Percentiles rank a stretch among this genome's conserved stretches.
Evolutionary conservation across 2,797 vertebrate species (phyloP).

Genomic region (Alca torda): DNA sequence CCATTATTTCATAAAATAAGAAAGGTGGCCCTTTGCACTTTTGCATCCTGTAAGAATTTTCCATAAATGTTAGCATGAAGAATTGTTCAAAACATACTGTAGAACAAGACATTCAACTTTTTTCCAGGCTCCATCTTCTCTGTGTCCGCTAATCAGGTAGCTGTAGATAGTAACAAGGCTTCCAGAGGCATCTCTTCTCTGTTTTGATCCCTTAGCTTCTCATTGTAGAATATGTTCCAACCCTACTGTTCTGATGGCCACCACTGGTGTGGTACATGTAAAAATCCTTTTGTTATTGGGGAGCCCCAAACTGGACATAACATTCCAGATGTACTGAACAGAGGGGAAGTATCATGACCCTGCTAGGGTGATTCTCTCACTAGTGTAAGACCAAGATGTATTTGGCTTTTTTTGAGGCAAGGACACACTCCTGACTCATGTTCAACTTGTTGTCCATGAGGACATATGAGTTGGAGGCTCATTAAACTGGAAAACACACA

Average conservation of each 20-base stretch:
- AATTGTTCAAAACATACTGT: background rate
- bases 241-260: background rate
- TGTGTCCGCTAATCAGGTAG: background rate
- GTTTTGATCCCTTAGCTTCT: background rate
- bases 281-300: background rate
- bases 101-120: background rate
- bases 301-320: background rate
- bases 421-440: background rate
- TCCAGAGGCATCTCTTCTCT: background rate
- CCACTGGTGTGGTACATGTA: no score
- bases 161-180: background rate
- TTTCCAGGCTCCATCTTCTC: background rate
- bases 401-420: background rate
- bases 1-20: background rate
- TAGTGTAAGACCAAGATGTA: background rate
- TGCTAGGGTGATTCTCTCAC: background rate
- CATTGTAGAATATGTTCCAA: background rate
- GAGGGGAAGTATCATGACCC: background rate
- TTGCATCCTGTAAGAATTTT: background rate
- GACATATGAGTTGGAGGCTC: background rate
- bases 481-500: background rate
- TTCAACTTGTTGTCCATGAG: background rate
- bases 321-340: background rate
- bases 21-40: background rate
- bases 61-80: background rate